These are phyloP conservation scores for Battus philenor DNA, from an alignment of 1,140 invertebrate species.

Conservation along the genomic window DNA sequence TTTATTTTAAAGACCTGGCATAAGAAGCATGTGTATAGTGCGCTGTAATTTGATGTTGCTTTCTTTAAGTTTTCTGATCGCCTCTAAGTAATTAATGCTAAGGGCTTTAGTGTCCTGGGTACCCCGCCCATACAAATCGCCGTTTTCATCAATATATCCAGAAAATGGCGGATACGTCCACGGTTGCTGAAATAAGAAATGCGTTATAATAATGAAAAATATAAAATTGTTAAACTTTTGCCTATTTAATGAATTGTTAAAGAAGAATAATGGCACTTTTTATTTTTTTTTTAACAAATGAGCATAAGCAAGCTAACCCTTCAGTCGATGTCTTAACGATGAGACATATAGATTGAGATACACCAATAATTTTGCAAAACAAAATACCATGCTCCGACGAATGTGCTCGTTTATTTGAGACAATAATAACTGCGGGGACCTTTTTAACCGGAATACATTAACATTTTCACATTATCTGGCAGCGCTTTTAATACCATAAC, in stretches of 20 bases:
- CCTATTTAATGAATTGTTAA: not conserved
- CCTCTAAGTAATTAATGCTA: slow-evolving; percentile 87
- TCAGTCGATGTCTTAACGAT: not conserved
- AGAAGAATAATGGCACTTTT: too few species aligned
- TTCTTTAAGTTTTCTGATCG: slow-evolving; percentile 80
- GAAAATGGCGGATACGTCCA: slow-evolving; percentile 89
- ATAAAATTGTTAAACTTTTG: not conserved
- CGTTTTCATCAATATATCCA: slow-evolving; percentile 83
- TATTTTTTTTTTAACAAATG: too few species aligned
- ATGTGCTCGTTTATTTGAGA: too few species aligned
- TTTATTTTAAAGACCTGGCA: too few species aligned
- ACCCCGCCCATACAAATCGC: slow-evolving; percentile 88
- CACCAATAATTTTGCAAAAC: not conserved
- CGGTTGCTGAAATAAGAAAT: slow-evolving; percentile 69
- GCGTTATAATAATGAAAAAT: not conserved
- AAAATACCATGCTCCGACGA: too few species aligned
- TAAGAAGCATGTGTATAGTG: slow-evolving; percentile 86
- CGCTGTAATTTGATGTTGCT: slow-evolving; percentile 76
- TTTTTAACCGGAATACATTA: too few species aligned
- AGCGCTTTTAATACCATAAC: too few species aligned
- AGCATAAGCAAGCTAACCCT: too few species aligned
- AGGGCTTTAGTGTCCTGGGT: slow-evolving; percentile 90
- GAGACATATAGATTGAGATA: not conserved
- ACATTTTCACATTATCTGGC: too few species aligned
- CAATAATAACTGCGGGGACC: too few species aligned